Evolutionary conservation across 2,888 invertebrate species (phyloP).

Genomic region (Emmelina monodactyla): DNA sequence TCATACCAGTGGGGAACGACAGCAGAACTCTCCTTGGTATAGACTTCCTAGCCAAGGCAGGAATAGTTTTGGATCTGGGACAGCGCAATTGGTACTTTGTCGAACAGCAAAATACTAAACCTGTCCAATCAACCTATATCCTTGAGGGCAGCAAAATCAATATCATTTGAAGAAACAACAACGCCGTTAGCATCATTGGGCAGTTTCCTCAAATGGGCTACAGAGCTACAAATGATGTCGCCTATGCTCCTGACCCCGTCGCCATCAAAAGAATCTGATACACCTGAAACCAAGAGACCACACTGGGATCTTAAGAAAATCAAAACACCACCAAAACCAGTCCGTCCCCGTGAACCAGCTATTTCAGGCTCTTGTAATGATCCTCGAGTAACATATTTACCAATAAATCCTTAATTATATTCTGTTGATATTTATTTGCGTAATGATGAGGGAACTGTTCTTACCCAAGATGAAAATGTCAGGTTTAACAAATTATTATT

Average conservation of each 20-base stretch:
- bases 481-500: constrained; percentile 6
- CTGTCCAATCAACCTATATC: neutral
- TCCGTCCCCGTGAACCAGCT: neutral
- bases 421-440: constrained; percentile 13
- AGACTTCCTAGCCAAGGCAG: constrained; percentile 2
- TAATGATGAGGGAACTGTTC: constrained; percentile 7
- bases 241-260: neutral
- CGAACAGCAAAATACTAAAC: constrained; percentile 2
- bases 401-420: constrained; percentile 11
- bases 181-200: neutral
- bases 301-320: constrained; percentile 6
- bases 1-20: constrained; percentile 6
- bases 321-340: constrained; percentile 5
- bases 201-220: constrained; percentile 6
- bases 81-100: constrained; percentile 6
- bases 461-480: constrained; percentile 4
- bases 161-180: neutral
- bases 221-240: constrained; percentile 1
- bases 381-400: constrained; percentile 11
- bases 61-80: constrained; percentile 2
- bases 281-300: no score
- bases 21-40: constrained; percentile 4
- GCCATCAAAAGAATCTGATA: neutral
- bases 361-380: constrained; percentile 2
- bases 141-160: constrained; percentile 1